A percentile compares a stretch with the other conserved stretches of the same genome.
Conservation (phyloP, 2,888 invertebrate species). For the Cheilosia impressa region DNA sequence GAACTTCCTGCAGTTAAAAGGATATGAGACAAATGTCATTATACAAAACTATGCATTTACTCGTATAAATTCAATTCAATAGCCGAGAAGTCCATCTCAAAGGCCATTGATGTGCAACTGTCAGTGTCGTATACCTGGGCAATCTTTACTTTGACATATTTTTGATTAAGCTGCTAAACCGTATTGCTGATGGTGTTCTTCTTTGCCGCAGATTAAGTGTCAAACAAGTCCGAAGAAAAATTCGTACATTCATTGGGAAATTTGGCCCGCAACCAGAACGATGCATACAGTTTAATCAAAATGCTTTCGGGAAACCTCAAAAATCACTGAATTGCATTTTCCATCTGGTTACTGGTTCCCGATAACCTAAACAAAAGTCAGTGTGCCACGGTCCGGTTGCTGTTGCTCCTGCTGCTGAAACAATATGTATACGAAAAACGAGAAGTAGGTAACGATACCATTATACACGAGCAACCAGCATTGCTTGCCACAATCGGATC, state of each 20-base stretch:
- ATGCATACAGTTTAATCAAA: slow-evolving; percentile 73
- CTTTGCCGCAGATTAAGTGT: slow-evolving; percentile 9
- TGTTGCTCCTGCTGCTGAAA: slow-evolving; percentile 54
- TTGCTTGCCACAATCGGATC: slow-evolving; percentile 58
- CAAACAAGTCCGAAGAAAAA: slow-evolving; percentile 43
- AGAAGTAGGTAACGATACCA: not conserved
- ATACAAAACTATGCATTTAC: too few species aligned
- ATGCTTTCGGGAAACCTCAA: slow-evolving; percentile 72
- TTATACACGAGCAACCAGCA: slow-evolving; percentile 24
- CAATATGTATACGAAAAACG: slow-evolving; percentile 28
- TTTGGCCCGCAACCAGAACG: slow-evolving; percentile 48
- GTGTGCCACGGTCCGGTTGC: slow-evolving; percentile 68
- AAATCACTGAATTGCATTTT: slow-evolving; percentile 75
- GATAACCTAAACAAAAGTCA: slow-evolving; percentile 70
- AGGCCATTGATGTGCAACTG: too few species aligned
- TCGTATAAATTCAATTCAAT: too few species aligned
- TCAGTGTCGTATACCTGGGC: slow-evolving; percentile 14
- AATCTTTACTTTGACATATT: slow-evolving; percentile 50
- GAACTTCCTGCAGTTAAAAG: too few species aligned
- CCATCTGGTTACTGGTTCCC: slow-evolving; percentile 66
- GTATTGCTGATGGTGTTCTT: not conserved
- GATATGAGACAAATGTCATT: too few species aligned
- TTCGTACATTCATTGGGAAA: slow-evolving; percentile 21
- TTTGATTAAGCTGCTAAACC: slow-evolving; percentile 47
- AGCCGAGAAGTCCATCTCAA: too few species aligned